These are phyloP conservation scores for Hippopotamyrus pictus DNA, from an alignment of 2,797 vertebrate species.

Conservation along the genomic window DNA sequence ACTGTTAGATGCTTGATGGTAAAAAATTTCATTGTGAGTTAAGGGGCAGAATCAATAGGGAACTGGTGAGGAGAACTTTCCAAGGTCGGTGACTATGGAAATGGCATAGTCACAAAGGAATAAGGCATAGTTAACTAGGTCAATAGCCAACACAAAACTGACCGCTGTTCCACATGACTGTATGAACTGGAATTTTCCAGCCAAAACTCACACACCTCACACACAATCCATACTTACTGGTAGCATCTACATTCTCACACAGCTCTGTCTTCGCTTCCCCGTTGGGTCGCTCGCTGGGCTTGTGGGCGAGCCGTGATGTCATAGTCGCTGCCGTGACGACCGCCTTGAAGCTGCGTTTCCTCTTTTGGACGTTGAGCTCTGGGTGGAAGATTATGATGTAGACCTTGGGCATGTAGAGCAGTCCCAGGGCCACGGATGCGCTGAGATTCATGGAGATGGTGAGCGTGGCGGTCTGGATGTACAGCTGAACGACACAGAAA, in stretches of 20 bases:
- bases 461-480: constrained; percentile 88
- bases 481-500: constrained; percentile 60
- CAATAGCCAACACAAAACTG: background rate
- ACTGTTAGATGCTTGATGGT: background rate
- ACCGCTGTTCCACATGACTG: background rate
- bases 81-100: background rate
- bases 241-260: constrained; percentile 79
- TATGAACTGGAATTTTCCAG: background rate
- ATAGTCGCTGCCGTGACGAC: constrained; percentile 85
- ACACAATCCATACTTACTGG: constrained; percentile 64
- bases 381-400: constrained; percentile 94
- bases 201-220: background rate
- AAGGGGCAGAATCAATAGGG: background rate
- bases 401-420: constrained; percentile 93
- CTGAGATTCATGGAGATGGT: constrained; percentile 92
- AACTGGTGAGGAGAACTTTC: background rate
- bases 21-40: background rate
- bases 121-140: constrained; percentile 2
- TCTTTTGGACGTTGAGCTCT: constrained; percentile 87
- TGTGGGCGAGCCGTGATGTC: constrained; percentile 83
- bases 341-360: constrained; percentile 87
- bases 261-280: constrained; percentile 89
- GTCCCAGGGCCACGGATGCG: constrained; percentile 84
- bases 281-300: constrained; percentile 80
- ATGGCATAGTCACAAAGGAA: background rate